Conservation (phyloP, 2,888 invertebrate genomes). For the Laspeyria flexula region DNA sequence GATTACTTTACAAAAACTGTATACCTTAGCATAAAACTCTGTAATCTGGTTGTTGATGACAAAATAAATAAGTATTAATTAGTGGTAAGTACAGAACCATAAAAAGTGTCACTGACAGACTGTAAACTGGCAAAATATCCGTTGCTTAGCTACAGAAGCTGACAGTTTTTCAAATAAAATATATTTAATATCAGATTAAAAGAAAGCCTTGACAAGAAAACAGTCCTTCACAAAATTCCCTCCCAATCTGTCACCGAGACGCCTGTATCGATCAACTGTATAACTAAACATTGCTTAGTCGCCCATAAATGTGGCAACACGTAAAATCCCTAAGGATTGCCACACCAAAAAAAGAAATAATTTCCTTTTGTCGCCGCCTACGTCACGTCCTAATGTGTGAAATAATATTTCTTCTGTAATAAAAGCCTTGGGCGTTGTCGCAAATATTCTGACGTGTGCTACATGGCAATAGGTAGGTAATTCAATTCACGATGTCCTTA, state of each 20-base stretch:
- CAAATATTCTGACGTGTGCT: conserved; percentile 28
- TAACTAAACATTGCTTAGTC: conserved; percentile 26
- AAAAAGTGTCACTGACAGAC: no score
- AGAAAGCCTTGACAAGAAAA: no score
- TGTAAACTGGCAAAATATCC: no score
- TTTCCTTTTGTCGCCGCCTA: conserved; percentile 33
- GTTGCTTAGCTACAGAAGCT: no score
- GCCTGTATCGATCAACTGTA: conserved; percentile 14
- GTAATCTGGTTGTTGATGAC: no score
- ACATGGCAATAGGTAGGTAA: conserved; percentile 37
- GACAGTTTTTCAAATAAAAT: no score
- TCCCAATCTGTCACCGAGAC: conserved; percentile 9
- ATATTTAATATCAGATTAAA: no score
- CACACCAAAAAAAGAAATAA: conserved; percentile 31
- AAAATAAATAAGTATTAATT: no score
- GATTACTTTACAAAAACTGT: no score
- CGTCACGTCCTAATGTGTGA: conserved; percentile 51
- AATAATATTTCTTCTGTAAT: conserved; percentile 45
- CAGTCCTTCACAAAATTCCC: conserved; percentile 4
- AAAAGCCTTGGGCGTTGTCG: conserved; percentile 43
- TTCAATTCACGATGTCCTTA: conserved; percentile 38
- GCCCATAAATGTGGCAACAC: conserved; percentile 25
- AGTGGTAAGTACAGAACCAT: no score
- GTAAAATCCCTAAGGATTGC: conserved; percentile 36
- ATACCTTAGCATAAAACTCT: no score